phyloP scores from a whole-genome alignment of 2,113 vertebrate genomes.

The Piaya cayana region DNA sequence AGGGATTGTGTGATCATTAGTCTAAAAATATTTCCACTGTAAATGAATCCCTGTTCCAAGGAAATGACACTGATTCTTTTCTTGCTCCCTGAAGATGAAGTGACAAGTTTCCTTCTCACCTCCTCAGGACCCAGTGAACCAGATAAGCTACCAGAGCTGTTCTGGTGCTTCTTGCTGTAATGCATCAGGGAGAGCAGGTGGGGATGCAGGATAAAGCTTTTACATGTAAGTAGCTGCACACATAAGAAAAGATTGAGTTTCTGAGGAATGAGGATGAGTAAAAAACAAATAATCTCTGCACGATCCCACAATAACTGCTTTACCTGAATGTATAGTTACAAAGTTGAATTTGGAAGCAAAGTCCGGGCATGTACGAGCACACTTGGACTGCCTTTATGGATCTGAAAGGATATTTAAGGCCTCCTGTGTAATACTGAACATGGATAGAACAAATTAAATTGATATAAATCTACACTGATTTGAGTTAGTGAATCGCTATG shows the following conservation, averaged over 20 bases:
- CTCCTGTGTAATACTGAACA: background rate
- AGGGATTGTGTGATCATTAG: background rate
- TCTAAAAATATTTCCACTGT: background rate
- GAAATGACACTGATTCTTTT: background rate
- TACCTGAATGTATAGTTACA: background rate
- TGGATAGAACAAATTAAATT: background rate
- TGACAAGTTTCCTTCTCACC: background rate
- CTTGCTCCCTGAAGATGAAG: background rate
- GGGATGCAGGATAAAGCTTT: background rate
- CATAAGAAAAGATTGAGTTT: background rate
- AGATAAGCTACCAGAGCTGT: background rate
- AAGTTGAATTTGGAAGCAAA: background rate
- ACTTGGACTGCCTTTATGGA: background rate
- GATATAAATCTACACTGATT: background rate
- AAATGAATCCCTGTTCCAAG: background rate
- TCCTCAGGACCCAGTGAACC: background rate
- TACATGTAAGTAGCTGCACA: background rate
- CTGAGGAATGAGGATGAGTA: background rate
- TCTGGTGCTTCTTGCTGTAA: background rate
- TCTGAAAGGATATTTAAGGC: background rate
- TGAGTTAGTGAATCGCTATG: background rate
- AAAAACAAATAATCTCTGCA: background rate
- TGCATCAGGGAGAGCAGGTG: background rate
- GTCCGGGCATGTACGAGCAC: background rate
- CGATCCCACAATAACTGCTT: background rate